A percentile compares a stretch with the other conserved stretches of the same genome.
phyloP scores from a whole-genome alignment of 2,113 vertebrate species.

The Macaca mulatta region DNA sequence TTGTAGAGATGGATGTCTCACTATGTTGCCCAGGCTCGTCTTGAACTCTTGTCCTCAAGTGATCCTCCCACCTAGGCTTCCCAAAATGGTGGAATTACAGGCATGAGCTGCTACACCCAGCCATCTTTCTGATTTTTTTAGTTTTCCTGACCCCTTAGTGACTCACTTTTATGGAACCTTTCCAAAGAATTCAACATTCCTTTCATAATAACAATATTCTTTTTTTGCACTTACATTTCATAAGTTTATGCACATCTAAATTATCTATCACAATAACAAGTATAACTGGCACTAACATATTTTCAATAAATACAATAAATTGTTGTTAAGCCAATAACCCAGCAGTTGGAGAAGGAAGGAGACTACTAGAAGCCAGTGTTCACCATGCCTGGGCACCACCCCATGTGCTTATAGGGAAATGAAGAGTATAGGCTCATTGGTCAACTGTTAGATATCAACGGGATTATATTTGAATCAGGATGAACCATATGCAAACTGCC shows the following conservation, averaged over 20 bases:
- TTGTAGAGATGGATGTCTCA: no score
- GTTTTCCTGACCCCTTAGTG: background rate
- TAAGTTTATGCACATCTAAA: background rate
- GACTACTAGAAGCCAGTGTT: background rate
- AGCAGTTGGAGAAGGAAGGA: background rate
- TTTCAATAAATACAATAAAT: slow-evolving; percentile 3
- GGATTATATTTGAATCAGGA: background rate
- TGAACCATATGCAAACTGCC: background rate
- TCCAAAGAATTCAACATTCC: slow-evolving; percentile 19
- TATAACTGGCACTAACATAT: background rate
- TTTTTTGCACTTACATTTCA: background rate
- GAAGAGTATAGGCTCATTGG: background rate
- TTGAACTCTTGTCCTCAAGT: no score
- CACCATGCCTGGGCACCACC: background rate
- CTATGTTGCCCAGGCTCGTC: no score
- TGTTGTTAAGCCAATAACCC: background rate
- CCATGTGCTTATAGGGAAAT: background rate
- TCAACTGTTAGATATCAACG: background rate
- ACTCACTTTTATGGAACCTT: background rate
- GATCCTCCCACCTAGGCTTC: no score
- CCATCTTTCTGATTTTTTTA: background rate
- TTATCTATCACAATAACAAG: slow-evolving; percentile 27
- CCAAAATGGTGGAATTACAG: no score
- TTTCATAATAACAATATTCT: background rate
- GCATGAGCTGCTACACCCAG: no score